Base-by-base conservation (phyloP, 2,113 vertebrate species). In the Taxidea taxus region DNA sequence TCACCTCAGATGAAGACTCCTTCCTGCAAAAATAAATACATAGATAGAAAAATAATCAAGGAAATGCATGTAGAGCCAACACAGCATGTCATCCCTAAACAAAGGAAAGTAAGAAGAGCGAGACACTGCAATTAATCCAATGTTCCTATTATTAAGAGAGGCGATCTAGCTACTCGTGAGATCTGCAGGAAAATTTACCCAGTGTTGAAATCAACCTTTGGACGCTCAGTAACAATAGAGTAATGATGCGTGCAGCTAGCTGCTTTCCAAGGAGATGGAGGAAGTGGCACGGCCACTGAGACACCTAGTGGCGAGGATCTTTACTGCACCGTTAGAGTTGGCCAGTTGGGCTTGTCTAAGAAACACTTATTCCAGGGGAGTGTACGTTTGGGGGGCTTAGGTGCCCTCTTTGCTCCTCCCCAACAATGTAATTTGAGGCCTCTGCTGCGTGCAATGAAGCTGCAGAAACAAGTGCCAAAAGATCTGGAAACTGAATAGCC, bases 291-390 rank as follows among this genome's bases (percentile, higher is more conserved):
- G 82, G 98, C 97, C 97, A 98, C 93, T 97, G 98, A 99, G 99
- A 98, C 99, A 98, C 98, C 99, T 99, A 98, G 98, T 97, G 98
- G 98, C 95, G 87, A 97, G 97, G 98, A 95, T 82, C 92, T 92
- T 98, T 91, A 97, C 97, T 97, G 97, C 98, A 94, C 0, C 0
- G 0, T 87, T 39, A 91, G 64, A 34, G 20, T 75, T 84, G 37
- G 82, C 47, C 82, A 21, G 7, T 44, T 60, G 96, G 90, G 25
- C 39, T 75, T 29, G 27, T 25, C 51, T 37, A 80, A 60, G 75
- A 93, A 54, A 39, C 60, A 58, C 42, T 72, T 86, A 39, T 4
- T 87, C n/a, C 14, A 11, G 49, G 37, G 6, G 6, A 70, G 25
- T 15, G 47, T 87, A 64, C 31, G 29, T 93, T 74, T 74, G 14